phyloP scores from a whole-genome alignment of 1,140 invertebrate species.

The Drosophila truncata region DNA sequence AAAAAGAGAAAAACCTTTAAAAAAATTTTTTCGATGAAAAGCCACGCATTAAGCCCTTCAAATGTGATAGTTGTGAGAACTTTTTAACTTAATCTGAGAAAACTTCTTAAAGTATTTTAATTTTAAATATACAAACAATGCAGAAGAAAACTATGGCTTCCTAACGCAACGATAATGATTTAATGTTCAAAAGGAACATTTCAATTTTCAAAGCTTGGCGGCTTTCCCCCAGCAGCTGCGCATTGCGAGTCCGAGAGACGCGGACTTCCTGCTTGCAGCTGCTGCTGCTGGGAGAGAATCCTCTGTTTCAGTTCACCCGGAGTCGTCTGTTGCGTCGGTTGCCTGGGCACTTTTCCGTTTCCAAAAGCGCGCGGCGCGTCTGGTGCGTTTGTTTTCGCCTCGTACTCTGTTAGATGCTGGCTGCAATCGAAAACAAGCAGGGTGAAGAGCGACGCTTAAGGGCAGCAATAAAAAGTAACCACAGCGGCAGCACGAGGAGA shows the following conservation, averaged over 20 bases:
- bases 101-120: too few species aligned
- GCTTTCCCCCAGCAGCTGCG: not conserved
- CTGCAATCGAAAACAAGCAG: conserved; percentile 30
- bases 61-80: too few species aligned
- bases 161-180: not conserved
- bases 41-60: too few species aligned
- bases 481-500: conserved; percentile 14
- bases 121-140: too few species aligned
- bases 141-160: too few species aligned
- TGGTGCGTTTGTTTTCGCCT: conserved; percentile 48
- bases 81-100: too few species aligned
- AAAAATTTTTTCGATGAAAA: too few species aligned
- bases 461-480: conserved; percentile 36
- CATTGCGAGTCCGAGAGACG: conserved; percentile 3
- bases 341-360: conserved; percentile 15
- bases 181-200: not conserved
- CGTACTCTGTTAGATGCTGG: conserved; percentile 56
- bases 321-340: conserved; percentile 60
- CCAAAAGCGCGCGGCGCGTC: conserved; percentile 11
- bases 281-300: conserved; percentile 22
- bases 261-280: conserved; percentile 8
- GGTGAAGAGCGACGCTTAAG: not conserved
- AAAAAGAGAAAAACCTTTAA: too few species aligned
- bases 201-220: conserved; percentile 10
- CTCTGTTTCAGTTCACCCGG: conserved; percentile 52